phyloP scores from a whole-genome alignment of 2,888 invertebrate species.

The Mythimna impura region DNA sequence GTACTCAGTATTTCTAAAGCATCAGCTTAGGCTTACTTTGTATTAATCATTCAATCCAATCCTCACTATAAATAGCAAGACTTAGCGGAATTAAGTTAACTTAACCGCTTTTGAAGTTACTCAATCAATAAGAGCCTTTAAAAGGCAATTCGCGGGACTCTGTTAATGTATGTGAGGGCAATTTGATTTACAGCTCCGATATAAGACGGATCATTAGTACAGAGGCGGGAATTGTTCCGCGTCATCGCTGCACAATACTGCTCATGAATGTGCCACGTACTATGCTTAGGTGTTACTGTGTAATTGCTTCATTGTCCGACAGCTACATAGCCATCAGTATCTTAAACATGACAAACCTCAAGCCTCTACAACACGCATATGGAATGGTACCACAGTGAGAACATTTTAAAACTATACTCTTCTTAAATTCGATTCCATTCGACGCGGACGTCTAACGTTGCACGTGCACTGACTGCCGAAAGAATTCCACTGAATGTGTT shows the following conservation, averaged over 20 bases:
- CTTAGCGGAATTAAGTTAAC: conserved; percentile 46
- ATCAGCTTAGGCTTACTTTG: not conserved
- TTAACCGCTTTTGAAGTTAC: conserved; percentile 50
- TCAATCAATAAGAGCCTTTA: conserved; percentile 51
- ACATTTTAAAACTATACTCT: conserved; percentile 63
- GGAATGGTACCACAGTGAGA: conserved; percentile 52
- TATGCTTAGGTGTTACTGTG: conserved; percentile 23
- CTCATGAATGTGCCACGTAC: conserved; percentile 58
- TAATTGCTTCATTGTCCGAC: conserved; percentile 39
- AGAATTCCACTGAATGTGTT: conserved; percentile 62
- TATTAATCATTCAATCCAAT: conserved; percentile 22
- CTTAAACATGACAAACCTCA: conserved; percentile 5
- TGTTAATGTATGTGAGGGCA: conserved; percentile 65
- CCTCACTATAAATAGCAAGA: conserved; percentile 34
- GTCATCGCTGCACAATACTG: conserved; percentile 72
- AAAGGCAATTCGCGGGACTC: conserved; percentile 51
- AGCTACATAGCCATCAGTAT: conserved; percentile 6
- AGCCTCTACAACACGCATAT: conserved; percentile 42
- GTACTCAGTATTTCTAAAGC: not conserved
- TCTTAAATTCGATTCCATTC: conserved; percentile 66
- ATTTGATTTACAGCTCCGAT: conserved; percentile 76
- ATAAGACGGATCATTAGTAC: conserved; percentile 78
- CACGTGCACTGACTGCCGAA: conserved; percentile 65
- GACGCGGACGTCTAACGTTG: conserved; percentile 64
- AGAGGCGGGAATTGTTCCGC: conserved; percentile 70